phyloP scores from a whole-genome alignment of 2,797 vertebrate genomes.

The Molossus molossus region DNA sequence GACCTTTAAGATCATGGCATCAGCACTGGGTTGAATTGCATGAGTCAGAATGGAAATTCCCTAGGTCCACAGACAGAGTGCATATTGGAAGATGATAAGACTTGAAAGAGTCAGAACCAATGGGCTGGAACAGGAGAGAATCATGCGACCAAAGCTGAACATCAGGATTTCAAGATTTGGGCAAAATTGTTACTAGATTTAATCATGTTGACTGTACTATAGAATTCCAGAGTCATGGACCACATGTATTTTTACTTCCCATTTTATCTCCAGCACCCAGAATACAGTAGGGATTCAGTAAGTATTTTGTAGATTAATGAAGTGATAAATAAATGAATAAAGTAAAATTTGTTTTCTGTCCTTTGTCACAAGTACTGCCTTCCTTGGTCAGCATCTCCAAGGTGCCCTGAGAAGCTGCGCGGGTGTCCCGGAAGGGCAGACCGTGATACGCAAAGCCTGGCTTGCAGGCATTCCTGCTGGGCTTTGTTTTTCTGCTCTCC shows the following conservation, averaged over 20 bases:
- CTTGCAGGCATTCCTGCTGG: neutral
- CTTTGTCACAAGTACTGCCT: neutral
- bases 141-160: neutral
- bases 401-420: neutral
- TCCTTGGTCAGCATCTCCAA: neutral
- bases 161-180: neutral
- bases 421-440: neutral
- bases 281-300: neutral
- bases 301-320: conserved; percentile 15
- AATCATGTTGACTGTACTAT: neutral
- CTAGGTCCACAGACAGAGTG: conserved; percentile 15
- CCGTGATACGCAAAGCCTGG: neutral
- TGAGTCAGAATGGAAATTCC: conserved; percentile 74
- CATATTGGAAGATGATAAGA: neutral
- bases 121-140: neutral
- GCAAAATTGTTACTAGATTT: conserved; percentile 1
- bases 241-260: neutral
- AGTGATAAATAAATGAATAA: neutral
- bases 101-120: neutral
- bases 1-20: conserved; percentile 55
- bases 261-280: neutral
- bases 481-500: neutral
- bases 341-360: neutral
- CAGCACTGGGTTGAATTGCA: neutral
- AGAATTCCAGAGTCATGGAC: neutral